Conservation (phyloP, 1,140 invertebrate genomes). For the Marisa cornuarietis region DNA sequence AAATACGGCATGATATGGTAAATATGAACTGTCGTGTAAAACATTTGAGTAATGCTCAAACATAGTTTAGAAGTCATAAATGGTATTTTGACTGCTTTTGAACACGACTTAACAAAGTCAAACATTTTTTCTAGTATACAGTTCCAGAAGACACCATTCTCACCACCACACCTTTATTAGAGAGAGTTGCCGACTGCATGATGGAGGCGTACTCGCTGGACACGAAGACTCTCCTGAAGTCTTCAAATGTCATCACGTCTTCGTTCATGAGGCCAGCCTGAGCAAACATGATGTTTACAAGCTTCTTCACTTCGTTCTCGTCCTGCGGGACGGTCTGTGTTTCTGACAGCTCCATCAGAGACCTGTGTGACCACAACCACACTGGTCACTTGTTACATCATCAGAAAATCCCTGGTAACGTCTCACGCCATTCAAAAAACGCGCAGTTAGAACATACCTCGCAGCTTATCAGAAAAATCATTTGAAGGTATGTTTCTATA, state of each 20-base stretch:
- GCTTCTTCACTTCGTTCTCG: conserved; percentile 67
- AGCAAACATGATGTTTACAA: conserved; percentile 89
- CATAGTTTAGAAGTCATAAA: too few relatives aligned
- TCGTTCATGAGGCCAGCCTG: conserved; percentile 91
- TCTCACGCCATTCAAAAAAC: background rate
- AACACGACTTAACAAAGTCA: too few relatives aligned
- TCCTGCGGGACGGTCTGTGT: conserved; percentile 62
- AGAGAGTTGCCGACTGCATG: conserved; percentile 28
- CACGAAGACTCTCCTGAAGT: conserved; percentile 96
- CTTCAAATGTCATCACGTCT: conserved; percentile 89
- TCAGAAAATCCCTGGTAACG: background rate
- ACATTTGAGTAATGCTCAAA: too few relatives aligned
- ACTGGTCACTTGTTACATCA: background rate
- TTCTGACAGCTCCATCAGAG: conserved; percentile 88
- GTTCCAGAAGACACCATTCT: too few relatives aligned
- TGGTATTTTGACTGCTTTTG: too few relatives aligned
- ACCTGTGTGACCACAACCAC: conserved; percentile 70
- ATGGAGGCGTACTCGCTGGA: conserved; percentile 78
- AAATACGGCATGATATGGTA: too few relatives aligned
- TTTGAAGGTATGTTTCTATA: too few relatives aligned
- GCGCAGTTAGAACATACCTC: too few relatives aligned
- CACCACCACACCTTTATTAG: background rate
- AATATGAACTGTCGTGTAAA: too few relatives aligned
- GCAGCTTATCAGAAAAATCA: too few relatives aligned
- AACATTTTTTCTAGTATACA: too few relatives aligned